Conservation (phyloP, 2,888 invertebrate genomes). For the Plagodis dolabraria region DNA sequence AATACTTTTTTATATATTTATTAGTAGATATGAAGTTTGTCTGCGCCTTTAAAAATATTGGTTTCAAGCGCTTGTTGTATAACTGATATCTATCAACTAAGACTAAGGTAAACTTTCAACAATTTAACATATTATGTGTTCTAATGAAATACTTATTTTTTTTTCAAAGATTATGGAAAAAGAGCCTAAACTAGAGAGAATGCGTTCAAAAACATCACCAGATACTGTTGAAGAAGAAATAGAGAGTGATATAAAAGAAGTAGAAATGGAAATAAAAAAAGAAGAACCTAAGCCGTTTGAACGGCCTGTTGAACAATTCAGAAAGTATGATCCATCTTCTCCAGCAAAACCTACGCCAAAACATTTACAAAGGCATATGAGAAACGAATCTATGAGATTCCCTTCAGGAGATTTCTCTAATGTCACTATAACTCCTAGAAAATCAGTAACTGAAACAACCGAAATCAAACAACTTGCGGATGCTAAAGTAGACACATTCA, state of each 20-base stretch:
- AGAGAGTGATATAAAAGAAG: constrained; percentile 53
- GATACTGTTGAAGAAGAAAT: constrained; percentile 65
- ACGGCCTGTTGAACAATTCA: constrained; percentile 69
- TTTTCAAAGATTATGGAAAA: constrained; percentile 64
- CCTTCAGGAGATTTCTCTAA: constrained; percentile 82
- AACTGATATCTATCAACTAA: too few relatives aligned
- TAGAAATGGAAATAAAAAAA: constrained; percentile 52
- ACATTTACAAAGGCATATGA: constrained; percentile 81
- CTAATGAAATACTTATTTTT: constrained; percentile 22
- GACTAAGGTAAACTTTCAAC: too few relatives aligned
- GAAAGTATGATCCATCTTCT: constrained; percentile 76
- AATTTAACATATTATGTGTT: background rate
- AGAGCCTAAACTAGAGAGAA: constrained; percentile 70
- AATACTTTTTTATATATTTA: too few relatives aligned
- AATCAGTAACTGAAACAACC: constrained; percentile 76
- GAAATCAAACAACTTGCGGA: constrained; percentile 61
- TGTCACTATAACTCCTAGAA: constrained; percentile 77
- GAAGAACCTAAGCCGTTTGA: constrained; percentile 67
- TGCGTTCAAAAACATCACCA: constrained; percentile 72
- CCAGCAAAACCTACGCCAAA: constrained; percentile 81
- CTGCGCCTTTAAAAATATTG: too few relatives aligned
- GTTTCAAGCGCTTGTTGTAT: too few relatives aligned
- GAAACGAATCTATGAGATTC: constrained; percentile 82
- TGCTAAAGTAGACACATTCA: constrained; percentile 59
- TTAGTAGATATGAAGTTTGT: too few relatives aligned